Base-by-base conservation (phyloP, 2,888 invertebrate species). In the Diachrysia chrysitis region DNA sequence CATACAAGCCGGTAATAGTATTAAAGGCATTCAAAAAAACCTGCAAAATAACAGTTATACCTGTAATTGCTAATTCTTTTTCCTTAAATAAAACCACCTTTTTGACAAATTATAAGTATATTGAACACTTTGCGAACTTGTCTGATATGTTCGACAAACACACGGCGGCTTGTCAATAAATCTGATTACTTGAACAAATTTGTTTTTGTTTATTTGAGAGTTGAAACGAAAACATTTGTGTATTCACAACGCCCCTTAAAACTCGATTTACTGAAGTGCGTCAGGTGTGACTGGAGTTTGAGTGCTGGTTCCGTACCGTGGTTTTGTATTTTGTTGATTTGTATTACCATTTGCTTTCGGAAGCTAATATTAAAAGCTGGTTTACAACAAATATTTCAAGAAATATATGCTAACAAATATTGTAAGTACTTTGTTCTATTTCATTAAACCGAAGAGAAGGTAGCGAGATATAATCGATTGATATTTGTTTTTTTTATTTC, bases 111-210 rank as follows among this genome's bases (percentile, higher is more conserved):
- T 51, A 21, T 21, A 3, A 12, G 17, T 19, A n/a, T n/a, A n/a
- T n/a, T n/a, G n/a, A n/a, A n/a, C 17, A 51, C 19, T 19, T 21
- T 21, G 48, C 1, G 10, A 51, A 21, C 12, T 51, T 19, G 48
- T 51, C 21, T 19, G 48, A 16, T 42, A n/a, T 10, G 21, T 21
- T 19, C 48, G 12, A n/a, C 42, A 42, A 42, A 42, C n/a, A 42
- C 21, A 3, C 19, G 3, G 17, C 3, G n/a, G 48, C 14, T 10
- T 21, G 48, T 51, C 19, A 51, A 51, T 51, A 51, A 21, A 51
- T 21, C 21, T 21, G 48, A 51, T 51, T 51, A 51, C 48, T 51
- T 21, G 14, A 51, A 51, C 48, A 51, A 51, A 51, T 51, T 51
- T 51, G 48, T 51, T 19, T 51, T 51, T 51, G 48, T 21, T 51